Percentiles rank a stretch among this genome's conserved stretches.
Conservation (phyloP, 2,797 vertebrate species). For the Melanotaenia pygmaea region DNA sequence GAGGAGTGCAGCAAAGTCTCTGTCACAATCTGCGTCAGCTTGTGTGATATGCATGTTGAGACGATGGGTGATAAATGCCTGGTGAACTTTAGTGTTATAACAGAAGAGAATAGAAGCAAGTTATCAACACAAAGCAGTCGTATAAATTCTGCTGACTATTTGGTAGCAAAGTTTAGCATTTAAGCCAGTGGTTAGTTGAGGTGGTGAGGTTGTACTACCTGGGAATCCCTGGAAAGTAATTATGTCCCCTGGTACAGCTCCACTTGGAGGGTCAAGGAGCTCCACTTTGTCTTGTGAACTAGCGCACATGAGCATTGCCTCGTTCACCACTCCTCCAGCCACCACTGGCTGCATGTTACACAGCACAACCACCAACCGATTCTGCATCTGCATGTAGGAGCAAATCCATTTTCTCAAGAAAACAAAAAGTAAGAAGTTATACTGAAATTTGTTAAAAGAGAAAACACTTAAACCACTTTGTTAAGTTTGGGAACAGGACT, state of each 20-base stretch:
- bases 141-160: not conserved
- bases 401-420: no score
- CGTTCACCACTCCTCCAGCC: constrained; percentile 89
- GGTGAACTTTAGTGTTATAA: not conserved
- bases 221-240: constrained; percentile 88
- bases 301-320: constrained; percentile 93
- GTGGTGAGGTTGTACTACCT: constrained; percentile 76
- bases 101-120: not conserved
- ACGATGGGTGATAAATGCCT: not conserved
- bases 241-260: constrained; percentile 88
- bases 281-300: constrained; percentile 92
- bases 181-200: not conserved
- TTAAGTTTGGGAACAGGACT: no score
- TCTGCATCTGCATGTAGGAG: constrained; percentile 87
- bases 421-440: no score
- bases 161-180: not conserved
- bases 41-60: not conserved
- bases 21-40: not conserved
- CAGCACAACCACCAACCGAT: constrained; percentile 90
- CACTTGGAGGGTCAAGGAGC: constrained; percentile 88
- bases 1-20: not conserved
- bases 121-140: not conserved
- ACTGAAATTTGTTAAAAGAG: no score
- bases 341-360: constrained; percentile 93
- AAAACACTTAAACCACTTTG: not conserved